Evolutionary conservation across 2,888 invertebrate species (phyloP).

Genomic region (Eurois occulta): DNA sequence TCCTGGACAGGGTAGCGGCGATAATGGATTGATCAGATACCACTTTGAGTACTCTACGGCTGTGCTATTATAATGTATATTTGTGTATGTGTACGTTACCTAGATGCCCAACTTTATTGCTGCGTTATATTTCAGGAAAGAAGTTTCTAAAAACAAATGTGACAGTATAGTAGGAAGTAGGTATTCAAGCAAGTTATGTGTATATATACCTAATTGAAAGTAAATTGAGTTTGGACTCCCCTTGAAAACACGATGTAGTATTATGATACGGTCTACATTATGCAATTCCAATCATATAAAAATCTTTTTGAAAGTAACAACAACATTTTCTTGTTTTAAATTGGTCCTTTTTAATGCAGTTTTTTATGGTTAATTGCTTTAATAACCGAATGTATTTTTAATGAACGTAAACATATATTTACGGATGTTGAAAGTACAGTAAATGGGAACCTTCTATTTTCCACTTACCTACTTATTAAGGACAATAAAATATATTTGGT

Average conservation of each 20-base stretch:
- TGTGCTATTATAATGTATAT: constrained; percentile 6
- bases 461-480: constrained; percentile 52
- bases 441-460: constrained; percentile 35
- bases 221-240: no score
- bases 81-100: not conserved
- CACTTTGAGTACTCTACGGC: constrained; percentile 76
- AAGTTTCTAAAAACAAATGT: not conserved
- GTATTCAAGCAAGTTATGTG: not conserved
- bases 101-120: not conserved
- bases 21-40: constrained; percentile 90
- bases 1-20: constrained; percentile 84
- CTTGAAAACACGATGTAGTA: not conserved
- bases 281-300: constrained; percentile 5
- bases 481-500: constrained; percentile 55
- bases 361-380: constrained; percentile 28
- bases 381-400: constrained; percentile 39
- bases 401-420: constrained; percentile 42
- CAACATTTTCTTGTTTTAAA: constrained; percentile 10
- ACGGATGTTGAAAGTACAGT: constrained; percentile 50
- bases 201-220: not conserved
- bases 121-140: not conserved
- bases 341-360: constrained; percentile 1
- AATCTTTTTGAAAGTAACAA: constrained; percentile 19
- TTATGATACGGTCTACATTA: not conserved
- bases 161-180: not conserved